phyloP scores from a whole-genome alignment of 1,140 invertebrate species.

The Cydia amplana region DNA sequence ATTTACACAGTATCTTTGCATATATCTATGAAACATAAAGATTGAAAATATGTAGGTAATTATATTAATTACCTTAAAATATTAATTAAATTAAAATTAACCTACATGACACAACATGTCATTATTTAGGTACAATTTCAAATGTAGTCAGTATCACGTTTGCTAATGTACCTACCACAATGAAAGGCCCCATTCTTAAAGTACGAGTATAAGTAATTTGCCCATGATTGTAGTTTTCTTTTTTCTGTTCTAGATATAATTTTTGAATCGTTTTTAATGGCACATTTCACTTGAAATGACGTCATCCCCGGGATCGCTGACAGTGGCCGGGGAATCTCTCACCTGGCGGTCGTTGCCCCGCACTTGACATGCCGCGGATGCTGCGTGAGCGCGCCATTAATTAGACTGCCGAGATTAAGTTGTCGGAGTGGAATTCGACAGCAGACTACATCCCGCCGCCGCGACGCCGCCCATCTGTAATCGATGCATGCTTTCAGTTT shows the following conservation, averaged over 20 bases:
- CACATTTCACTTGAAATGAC: not conserved
- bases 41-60: too few species aligned
- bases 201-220: too few species aligned
- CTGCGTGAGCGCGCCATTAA: slow-evolving; percentile 56
- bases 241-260: too few species aligned
- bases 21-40: too few species aligned
- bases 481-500: slow-evolving; percentile 20
- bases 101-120: too few species aligned
- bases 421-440: slow-evolving; percentile 57
- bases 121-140: too few species aligned
- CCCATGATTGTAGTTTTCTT: too few species aligned
- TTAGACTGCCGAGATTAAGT: slow-evolving; percentile 58
- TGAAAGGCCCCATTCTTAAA: too few species aligned
- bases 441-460: slow-evolving; percentile 21
- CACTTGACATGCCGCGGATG: slow-evolving; percentile 49
- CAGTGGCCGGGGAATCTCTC: slow-evolving; percentile 30
- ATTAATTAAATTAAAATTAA: too few species aligned
- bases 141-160: too few species aligned
- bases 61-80: too few species aligned
- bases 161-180: too few species aligned
- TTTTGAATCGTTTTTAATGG: not conserved
- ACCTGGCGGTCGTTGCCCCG: slow-evolving; percentile 62
- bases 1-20: not conserved
- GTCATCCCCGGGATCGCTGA: slow-evolving; percentile 8
- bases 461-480: slow-evolving; percentile 29